Evolutionary conservation across 2,888 invertebrate species (phyloP), one percentile per base, ranked within the genome.

Genomic region (Clitarchus hookeri): DNA sequence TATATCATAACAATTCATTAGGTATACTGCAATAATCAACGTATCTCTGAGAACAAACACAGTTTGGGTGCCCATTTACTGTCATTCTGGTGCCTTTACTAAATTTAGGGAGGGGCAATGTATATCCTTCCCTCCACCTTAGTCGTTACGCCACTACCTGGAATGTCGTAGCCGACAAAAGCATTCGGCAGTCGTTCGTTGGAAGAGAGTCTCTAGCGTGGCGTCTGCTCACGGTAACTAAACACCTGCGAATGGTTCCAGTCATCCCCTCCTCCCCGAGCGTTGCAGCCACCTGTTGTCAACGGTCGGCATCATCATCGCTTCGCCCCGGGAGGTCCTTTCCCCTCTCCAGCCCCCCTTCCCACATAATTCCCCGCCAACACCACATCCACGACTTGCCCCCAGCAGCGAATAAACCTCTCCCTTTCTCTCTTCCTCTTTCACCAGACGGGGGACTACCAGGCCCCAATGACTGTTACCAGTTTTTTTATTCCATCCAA

Each of bases 271-370:
- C 65, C n/a, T 65, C 65, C 6, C 8, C n/a, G 23, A 8, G 65
- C 19, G 23, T 19, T 65, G 65, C 12, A 65, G 84, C 87, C 87
- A 87, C 87, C 87, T 87, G 87, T 87, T 87, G 87, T 85, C 86
- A 86, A 86, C 84, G 85, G 84, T 54, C 87, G 77, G 84, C 85
- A 87, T 77, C 84, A 85, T 44, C 83, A 78, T 65, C 65, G 6
- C 85, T 44, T 79, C 86, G 54, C 84, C 85, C 83, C 85, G 85
- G 86, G 84, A 85, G 86, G 87, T 86, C 87, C 82, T 78, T 54
- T 83, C 53, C 84, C 53, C 84, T 53, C 84, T 85, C 86, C 85
- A 84, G 48, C 54, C 54, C 86, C 85, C 85, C 82, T 65, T 84
- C n/a, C 78, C 36, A 1, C 36, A 1, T 36, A 36, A 36, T 86